phyloP scores from a whole-genome alignment of 2,113 vertebrate species.

The Apeltes quadracus region DNA sequence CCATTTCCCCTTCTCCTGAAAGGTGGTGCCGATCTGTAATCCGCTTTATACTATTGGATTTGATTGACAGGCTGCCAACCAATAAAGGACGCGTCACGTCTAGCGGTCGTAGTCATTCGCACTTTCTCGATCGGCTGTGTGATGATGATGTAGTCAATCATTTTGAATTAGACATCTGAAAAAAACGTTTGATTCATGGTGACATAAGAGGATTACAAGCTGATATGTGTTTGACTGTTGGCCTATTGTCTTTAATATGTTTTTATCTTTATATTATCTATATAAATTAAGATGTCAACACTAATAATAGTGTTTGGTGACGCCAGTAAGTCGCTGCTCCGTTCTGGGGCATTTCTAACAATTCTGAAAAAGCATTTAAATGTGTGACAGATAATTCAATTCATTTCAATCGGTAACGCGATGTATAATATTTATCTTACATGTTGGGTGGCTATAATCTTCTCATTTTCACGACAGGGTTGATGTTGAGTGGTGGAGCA shows the following conservation, averaged over 20 bases:
- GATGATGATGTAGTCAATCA: not conserved
- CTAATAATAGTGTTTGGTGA: not conserved
- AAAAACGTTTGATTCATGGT: not conserved
- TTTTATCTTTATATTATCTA: not conserved
- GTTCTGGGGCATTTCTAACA: constrained; percentile 16
- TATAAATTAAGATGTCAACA: not conserved
- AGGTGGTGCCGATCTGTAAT: not conserved
- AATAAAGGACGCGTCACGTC: not conserved
- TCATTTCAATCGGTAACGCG: constrained; percentile 14
- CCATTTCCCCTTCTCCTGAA: not conserved
- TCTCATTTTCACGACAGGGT: constrained; percentile 19
- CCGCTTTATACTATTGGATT: not conserved
- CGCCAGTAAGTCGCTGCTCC: constrained; percentile 16
- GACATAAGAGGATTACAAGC: not conserved
- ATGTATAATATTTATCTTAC: constrained; percentile 11
- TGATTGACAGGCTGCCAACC: constrained; percentile 30
- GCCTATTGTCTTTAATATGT: not conserved
- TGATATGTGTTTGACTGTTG: not conserved
- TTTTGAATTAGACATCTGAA: not conserved
- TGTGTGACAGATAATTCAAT: constrained; percentile 37
- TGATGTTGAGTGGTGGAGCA: not conserved
- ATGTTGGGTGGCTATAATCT: constrained; percentile 28
- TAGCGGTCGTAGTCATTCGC: constrained; percentile 1
- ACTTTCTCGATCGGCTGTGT: constrained; percentile 4
- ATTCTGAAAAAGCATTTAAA: constrained; percentile 10